Percentiles rank a stretch among this genome's conserved stretches.
phyloP scores from a whole-genome alignment of 2,888 invertebrate species.

The Euclidia mi region DNA sequence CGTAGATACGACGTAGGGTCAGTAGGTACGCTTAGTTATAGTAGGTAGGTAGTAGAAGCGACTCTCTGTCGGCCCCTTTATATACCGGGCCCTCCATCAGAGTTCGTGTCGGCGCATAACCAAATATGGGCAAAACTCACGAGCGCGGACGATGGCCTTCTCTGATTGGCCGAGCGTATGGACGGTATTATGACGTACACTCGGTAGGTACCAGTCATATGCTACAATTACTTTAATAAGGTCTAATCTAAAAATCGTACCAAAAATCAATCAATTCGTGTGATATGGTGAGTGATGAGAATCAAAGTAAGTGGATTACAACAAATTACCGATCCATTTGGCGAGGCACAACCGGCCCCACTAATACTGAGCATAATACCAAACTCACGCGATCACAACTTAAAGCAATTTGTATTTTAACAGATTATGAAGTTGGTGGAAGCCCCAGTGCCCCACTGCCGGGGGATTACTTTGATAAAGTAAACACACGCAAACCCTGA shows the following conservation, averaged over 20 bases:
- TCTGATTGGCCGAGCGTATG: too few relatives aligned
- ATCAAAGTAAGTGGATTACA: slow-evolving; percentile 47
- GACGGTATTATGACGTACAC: too few relatives aligned
- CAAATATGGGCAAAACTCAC: too few relatives aligned
- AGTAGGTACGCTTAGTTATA: too few relatives aligned
- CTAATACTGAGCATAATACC: slow-evolving; percentile 28
- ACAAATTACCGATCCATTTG: slow-evolving; percentile 52
- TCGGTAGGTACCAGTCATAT: too few relatives aligned
- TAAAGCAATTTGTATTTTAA: slow-evolving; percentile 58
- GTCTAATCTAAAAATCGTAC: neutral
- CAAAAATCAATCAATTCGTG: slow-evolving; percentile 27
- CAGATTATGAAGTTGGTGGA: slow-evolving; percentile 56
- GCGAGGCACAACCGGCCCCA: slow-evolving; percentile 44
- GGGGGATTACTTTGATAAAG: slow-evolving; percentile 64
- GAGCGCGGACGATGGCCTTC: too few relatives aligned
- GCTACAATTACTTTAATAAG: neutral
- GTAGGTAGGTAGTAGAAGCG: too few relatives aligned
- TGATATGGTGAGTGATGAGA: slow-evolving; percentile 46
- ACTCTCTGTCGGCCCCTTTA: too few relatives aligned
- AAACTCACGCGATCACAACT: slow-evolving; percentile 53
- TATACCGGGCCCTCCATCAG: too few relatives aligned
- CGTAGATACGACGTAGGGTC: too few relatives aligned
- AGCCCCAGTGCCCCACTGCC: slow-evolving; percentile 22
- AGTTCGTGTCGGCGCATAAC: too few relatives aligned
- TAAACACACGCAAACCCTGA: slow-evolving; percentile 59